A percentile compares a stretch with the other conserved stretches of the same genome.
phyloP scores from a whole-genome alignment of 2,797 vertebrate genomes.

The Pyrocephalus nanus region DNA sequence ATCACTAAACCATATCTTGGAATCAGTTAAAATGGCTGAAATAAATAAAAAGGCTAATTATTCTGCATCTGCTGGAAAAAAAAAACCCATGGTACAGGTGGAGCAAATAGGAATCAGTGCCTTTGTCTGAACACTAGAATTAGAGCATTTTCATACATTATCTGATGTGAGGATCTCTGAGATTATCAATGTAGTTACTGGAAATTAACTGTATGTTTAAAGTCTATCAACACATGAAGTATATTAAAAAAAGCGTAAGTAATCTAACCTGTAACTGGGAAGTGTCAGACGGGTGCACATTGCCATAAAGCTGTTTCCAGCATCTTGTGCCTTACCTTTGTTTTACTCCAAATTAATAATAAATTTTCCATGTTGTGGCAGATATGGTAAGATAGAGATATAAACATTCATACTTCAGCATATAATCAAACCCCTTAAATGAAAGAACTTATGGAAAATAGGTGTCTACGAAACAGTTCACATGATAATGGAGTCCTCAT shows the following conservation, averaged over 20 bases:
- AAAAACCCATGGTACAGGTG: background rate
- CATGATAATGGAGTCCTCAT: background rate
- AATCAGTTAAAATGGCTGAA: slow-evolving; percentile 20
- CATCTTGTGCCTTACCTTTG: background rate
- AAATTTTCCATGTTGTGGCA: background rate
- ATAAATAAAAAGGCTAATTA: slow-evolving; percentile 21
- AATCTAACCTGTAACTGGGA: background rate
- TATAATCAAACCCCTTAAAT: background rate
- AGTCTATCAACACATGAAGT: background rate
- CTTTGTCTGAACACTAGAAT: background rate
- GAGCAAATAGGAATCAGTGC: background rate
- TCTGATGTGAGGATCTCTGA: background rate
- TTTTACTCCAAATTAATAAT: background rate
- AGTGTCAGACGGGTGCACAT: background rate
- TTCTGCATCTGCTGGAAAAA: background rate
- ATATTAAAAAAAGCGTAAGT: background rate
- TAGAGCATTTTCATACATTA: background rate
- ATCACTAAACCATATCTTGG: background rate
- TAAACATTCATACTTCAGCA: background rate
- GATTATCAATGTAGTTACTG: background rate
- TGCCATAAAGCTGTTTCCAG: background rate
- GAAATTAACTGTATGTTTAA: background rate
- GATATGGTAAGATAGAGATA: background rate
- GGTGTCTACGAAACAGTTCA: background rate
- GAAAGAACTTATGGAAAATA: background rate